phyloP scores from a whole-genome alignment of 2,113 vertebrate genomes.

The Myotis yumanensis region DNA sequence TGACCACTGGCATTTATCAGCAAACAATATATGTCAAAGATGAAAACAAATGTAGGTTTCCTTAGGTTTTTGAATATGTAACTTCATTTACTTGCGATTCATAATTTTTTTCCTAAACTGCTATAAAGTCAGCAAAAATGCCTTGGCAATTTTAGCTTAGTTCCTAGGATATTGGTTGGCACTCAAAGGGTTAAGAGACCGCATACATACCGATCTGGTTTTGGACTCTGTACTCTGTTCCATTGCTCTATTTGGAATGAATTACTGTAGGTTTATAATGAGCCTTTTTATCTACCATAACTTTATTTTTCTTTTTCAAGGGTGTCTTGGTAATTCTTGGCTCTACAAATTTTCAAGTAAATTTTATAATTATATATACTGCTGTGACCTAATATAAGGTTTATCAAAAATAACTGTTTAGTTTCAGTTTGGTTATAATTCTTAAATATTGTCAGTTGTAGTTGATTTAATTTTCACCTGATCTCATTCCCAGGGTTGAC shows the following conservation, averaged over 20 bases:
- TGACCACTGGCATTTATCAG: no score
- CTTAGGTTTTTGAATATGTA: no score
- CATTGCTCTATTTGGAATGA: background rate
- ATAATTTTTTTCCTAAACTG: no score
- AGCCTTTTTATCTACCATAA: background rate
- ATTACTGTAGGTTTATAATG: background rate
- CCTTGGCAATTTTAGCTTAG: no score
- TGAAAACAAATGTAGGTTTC: no score
- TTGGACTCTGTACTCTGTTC: background rate
- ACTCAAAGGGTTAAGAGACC: background rate
- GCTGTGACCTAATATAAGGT: background rate
- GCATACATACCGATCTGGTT: background rate
- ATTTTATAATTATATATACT: background rate
- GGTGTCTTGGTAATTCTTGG: background rate
- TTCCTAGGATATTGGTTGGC: no score
- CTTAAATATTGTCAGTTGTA: background rate
- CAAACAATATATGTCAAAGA: no score
- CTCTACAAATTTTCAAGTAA: background rate
- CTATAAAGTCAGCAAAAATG: no score
- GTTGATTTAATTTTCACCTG: conserved; percentile 31
- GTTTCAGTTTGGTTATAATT: conserved; percentile 8
- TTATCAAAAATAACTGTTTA: background rate
- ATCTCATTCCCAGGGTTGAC: conserved; percentile 4
- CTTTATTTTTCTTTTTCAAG: background rate
- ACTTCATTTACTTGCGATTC: no score